Percentiles rank a stretch among this genome's conserved stretches.
These are phyloP conservation scores for Tenualosa thibaudeaui DNA, from an alignment of 2,797 vertebrate species.

Conservation along the genomic window DNA sequence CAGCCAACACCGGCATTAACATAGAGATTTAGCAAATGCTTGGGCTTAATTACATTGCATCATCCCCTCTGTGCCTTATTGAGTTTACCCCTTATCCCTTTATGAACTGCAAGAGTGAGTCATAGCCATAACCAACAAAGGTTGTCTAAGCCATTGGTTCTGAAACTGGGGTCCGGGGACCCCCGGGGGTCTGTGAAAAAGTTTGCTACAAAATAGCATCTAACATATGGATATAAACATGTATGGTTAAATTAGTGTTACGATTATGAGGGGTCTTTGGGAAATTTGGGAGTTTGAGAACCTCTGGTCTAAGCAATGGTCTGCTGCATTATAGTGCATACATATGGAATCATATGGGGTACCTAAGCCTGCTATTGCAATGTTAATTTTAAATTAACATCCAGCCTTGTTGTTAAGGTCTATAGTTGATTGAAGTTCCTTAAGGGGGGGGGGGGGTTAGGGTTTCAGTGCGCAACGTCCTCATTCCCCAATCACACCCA, in stretches of 20 bases:
- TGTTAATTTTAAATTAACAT: conserved; percentile 9
- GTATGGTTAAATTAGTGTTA: no score
- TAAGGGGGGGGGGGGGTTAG: background rate
- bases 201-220: no score
- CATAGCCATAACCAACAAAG: background rate
- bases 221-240: no score
- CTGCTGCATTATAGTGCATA: background rate
- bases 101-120: background rate
- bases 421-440: background rate
- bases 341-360: no score
- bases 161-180: no score
- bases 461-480: background rate
- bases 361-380: background rate
- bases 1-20: background rate
- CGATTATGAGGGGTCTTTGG: no score
- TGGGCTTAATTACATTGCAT: conserved; percentile 20
- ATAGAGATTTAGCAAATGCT: conserved; percentile 18
- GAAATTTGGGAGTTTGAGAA: no score
- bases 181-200: no score
- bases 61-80: background rate
- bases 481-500: no score
- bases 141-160: no score
- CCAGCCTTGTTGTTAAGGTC: background rate
- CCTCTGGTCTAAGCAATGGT: background rate
- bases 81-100: conserved; percentile 3